Evolutionary conservation across 2,888 invertebrate genomes (phyloP).

Genomic region (Ophion slaviceki): DNA sequence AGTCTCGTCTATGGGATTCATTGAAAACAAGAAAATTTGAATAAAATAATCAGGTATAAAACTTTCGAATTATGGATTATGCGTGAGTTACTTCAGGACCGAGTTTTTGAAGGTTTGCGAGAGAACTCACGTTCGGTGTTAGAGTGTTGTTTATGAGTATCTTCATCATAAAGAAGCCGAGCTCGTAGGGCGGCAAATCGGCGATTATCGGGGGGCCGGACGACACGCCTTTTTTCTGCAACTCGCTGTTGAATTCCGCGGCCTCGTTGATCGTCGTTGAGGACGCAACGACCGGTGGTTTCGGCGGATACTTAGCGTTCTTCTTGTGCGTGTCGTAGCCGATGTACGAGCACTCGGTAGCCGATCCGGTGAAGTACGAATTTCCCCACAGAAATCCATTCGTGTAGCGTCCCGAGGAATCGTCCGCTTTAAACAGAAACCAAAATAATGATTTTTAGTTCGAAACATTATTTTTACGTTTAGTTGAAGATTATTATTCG

Average conservation of each 20-base stretch:
- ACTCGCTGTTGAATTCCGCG: slow-evolving; percentile 73
- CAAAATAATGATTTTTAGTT: background rate
- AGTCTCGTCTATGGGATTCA: slow-evolving; percentile 86
- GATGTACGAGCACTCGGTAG: slow-evolving; percentile 80
- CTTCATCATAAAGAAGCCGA: slow-evolving; percentile 81
- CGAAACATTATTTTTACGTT: background rate
- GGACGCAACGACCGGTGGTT: slow-evolving; percentile 43
- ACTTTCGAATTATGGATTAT: background rate
- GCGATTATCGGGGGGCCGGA: slow-evolving; percentile 74
- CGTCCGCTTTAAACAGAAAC: slow-evolving; percentile 75
- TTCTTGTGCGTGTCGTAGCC: slow-evolving; percentile 71
- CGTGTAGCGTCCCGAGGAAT: slow-evolving; percentile 82
- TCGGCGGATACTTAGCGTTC: slow-evolving; percentile 54
- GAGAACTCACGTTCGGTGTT: slow-evolving; percentile 71
- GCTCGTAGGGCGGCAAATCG: slow-evolving; percentile 76
- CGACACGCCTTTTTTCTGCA: slow-evolving; percentile 74
- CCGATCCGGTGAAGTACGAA: slow-evolving; percentile 81
- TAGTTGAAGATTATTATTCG: too few species aligned
- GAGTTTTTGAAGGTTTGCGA: background rate
- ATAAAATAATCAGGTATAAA: background rate
- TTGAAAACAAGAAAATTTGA: background rate
- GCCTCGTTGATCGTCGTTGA: slow-evolving; percentile 66
- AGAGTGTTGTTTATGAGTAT: slow-evolving; percentile 77
- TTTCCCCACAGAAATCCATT: slow-evolving; percentile 83
- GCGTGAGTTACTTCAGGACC: background rate